Percentiles rank a stretch among this genome's conserved stretches.
Conservation (phyloP, 2,888 invertebrate genomes). For the Ormyrus thymus region DNA sequence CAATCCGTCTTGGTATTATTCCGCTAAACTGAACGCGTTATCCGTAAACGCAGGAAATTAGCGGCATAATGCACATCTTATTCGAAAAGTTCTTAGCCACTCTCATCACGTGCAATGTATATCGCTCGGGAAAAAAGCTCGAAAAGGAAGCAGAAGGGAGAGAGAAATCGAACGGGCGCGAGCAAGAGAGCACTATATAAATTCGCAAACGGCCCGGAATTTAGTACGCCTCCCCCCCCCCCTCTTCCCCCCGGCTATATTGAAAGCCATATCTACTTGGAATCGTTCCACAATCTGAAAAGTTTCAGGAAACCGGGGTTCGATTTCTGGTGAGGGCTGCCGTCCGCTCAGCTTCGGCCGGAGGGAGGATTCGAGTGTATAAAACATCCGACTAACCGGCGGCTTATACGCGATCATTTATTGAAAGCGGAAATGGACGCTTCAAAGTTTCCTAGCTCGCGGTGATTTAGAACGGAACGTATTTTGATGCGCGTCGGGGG, state of each 20-base stretch:
- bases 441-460: constrained; percentile 8
- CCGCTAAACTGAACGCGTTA: no score
- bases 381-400: constrained; percentile 14
- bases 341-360: neutral
- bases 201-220: neutral
- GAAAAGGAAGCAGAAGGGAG: no score
- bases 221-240: constrained; percentile 2
- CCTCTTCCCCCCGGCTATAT: constrained; percentile 17
- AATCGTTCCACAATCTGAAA: constrained; percentile 46
- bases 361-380: constrained; percentile 6
- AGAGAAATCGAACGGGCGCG: no score
- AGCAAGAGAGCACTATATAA: no score
- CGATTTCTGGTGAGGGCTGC: constrained; percentile 1
- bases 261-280: constrained; percentile 45
- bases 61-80: no score
- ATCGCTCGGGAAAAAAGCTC: no score
- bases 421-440: constrained; percentile 48
- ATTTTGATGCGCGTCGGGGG: constrained; percentile 13
- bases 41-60: no score
- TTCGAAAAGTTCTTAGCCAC: no score
- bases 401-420: constrained; percentile 31
- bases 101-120: no score
- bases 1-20: no score
- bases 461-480: constrained; percentile 24
- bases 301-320: constrained; percentile 25